Evolutionary conservation across 2,113 vertebrate genomes (phyloP).

Genomic region (Stercorarius parasiticus): DNA sequence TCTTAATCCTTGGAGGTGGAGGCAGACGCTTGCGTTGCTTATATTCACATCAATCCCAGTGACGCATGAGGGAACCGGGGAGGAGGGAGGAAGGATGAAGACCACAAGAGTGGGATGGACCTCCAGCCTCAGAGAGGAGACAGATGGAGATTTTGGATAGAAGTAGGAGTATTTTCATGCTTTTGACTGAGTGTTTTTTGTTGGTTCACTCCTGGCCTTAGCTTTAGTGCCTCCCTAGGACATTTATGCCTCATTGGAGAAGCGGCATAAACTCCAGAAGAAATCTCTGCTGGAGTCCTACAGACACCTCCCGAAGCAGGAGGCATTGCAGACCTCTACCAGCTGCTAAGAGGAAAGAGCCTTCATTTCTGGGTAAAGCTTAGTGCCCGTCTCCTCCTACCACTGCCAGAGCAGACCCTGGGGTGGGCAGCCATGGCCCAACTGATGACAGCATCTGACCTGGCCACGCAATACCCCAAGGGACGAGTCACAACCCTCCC

Average conservation of each 20-base stretch:
- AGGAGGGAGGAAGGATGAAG: background rate
- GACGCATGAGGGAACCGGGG: background rate
- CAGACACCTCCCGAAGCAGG: background rate
- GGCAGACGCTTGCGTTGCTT: accelerated
- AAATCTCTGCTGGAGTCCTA: background rate
- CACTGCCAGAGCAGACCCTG: background rate
- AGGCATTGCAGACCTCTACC: no score
- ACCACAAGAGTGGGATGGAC: background rate
- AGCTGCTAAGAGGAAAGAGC: background rate
- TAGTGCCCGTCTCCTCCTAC: background rate
- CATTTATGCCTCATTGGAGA: background rate
- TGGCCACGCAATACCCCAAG: no score
- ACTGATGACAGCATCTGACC: background rate
- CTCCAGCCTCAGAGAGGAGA: background rate
- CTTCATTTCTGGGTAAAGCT: background rate
- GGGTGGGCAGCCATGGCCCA: no score
- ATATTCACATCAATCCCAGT: accelerated
- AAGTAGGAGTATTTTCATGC: background rate
- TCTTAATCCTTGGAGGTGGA: background rate
- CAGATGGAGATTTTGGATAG: background rate
- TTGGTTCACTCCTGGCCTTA: background rate
- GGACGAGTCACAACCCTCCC: background rate
- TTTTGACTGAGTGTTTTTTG: background rate
- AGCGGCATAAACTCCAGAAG: background rate
- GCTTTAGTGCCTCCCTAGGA: background rate